Percentiles rank a stretch among this genome's conserved stretches.
phyloP scores from a whole-genome alignment of 2,888 invertebrate species.

The Vandiemenella viatica region DNA sequence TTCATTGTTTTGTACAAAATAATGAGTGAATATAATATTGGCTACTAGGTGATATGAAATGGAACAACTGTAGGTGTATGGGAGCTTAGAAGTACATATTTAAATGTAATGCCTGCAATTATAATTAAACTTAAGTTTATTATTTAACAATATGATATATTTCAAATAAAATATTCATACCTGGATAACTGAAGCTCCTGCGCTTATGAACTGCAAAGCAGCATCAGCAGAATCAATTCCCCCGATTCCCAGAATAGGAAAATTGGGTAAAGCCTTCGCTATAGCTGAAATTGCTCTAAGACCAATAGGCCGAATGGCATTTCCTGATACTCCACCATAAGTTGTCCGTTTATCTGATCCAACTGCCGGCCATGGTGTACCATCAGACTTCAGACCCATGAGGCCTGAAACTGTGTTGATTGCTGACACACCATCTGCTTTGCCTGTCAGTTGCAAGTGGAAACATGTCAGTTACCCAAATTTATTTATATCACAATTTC shows the following conservation, averaged over 20 bases:
- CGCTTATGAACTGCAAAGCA: constrained; percentile 84
- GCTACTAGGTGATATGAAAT: too few species aligned
- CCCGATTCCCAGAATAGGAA: constrained; percentile 89
- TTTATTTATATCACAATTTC: too few species aligned
- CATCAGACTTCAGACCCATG: constrained; percentile 71
- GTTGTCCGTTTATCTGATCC: constrained; percentile 68
- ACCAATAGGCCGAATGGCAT: constrained; percentile 89
- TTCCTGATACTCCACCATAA: constrained; percentile 87
- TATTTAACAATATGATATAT: neutral
- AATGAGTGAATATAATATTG: too few species aligned
- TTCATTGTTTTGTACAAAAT: too few species aligned
- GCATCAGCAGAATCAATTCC: constrained; percentile 95
- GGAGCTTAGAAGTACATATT: too few species aligned
- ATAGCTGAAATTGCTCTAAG: constrained; percentile 82
- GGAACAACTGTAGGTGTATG: too few species aligned
- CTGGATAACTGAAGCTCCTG: constrained; percentile 86
- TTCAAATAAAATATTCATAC: constrained; percentile 29
- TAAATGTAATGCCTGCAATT: too few species aligned
- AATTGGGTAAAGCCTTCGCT: constrained; percentile 66
- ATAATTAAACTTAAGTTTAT: too few species aligned
- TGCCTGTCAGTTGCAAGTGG: constrained; percentile 42
- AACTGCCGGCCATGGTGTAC: constrained; percentile 82
- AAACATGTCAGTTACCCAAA: too few species aligned
- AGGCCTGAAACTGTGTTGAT: constrained; percentile 95
- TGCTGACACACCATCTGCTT: constrained; percentile 88